Evolutionary conservation across 2,797 vertebrate genomes (phyloP).

Genomic region (Clarias laeviceps): DNA sequence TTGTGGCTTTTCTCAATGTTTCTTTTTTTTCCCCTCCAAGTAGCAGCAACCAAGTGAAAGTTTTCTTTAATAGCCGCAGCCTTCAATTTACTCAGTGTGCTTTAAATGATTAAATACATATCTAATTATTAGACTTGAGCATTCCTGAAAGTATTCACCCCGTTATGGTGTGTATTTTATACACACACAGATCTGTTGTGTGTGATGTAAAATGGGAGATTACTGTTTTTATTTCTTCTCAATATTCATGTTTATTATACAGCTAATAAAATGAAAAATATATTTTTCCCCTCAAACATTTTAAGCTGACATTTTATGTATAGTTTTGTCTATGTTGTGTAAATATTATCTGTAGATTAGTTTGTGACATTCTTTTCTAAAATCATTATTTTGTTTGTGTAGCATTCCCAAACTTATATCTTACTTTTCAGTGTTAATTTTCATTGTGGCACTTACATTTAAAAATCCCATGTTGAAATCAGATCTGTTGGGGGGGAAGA

Average conservation of each 20-base stretch:
- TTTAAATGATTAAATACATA: neutral
- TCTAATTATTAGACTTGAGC: conserved; percentile 4
- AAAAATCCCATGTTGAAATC: neutral
- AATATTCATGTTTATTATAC: conserved; percentile 6
- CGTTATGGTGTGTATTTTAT: neutral
- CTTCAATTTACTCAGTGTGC: neutral
- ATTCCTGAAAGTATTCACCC: conserved; percentile 7
- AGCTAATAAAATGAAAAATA: neutral
- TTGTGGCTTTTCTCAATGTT: neutral
- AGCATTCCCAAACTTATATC: conserved; percentile 56
- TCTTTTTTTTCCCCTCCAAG: neutral
- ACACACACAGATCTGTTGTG: neutral
- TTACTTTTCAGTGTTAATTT: conserved; percentile 52
- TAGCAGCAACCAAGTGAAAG: neutral
- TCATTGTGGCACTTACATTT: neutral
- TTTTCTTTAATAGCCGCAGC: neutral
- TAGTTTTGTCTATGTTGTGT: conserved; percentile 15
- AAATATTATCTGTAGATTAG: conserved; percentile 14
- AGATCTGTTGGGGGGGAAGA: conserved; percentile 17
- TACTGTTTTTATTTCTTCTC: conserved; percentile 12
- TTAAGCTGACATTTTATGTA: conserved; percentile 7
- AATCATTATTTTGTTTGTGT: conserved; percentile 51
- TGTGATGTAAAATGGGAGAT: conserved; percentile 26
- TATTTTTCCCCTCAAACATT: neutral
- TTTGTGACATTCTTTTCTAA: conserved; percentile 45